phyloP scores from a whole-genome alignment of 1,140 invertebrate species.

The Aphis gossypii region DNA sequence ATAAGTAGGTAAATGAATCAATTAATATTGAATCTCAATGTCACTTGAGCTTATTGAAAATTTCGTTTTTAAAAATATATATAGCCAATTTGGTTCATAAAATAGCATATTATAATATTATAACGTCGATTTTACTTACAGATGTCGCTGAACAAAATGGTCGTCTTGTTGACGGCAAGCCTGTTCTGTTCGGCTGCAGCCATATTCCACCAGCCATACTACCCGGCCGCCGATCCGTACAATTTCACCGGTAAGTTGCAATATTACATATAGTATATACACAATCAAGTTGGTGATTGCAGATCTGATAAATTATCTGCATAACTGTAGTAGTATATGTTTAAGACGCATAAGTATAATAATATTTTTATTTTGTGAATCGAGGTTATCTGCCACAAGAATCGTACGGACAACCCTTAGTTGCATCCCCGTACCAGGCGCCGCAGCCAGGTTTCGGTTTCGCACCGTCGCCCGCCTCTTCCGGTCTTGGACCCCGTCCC shows the following conservation, averaged over 20 bases:
- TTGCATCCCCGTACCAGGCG: neutral
- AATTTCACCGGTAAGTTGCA: constrained; percentile 36
- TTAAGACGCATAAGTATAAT: neutral
- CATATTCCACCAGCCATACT: constrained; percentile 37
- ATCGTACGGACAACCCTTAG: constrained; percentile 15
- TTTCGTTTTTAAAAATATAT: neutral
- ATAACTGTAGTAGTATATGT: neutral
- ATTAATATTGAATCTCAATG: too few species aligned
- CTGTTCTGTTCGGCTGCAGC: constrained; percentile 30
- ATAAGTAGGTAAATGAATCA: too few species aligned
- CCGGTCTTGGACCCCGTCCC: constrained; percentile 41
- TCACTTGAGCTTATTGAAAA: neutral
- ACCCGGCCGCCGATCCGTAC: neutral
- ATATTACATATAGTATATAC: neutral
- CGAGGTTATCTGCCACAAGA: constrained; percentile 34
- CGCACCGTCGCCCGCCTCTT: neutral
- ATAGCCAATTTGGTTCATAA: neutral
- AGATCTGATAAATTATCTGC: neutral
- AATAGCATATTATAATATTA: neutral
- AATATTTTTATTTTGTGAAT: neutral
- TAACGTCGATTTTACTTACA: neutral
- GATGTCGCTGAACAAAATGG: constrained; percentile 49
- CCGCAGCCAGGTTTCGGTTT: neutral
- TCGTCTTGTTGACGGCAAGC: constrained; percentile 24
- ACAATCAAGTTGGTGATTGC: neutral